phyloP scores from a whole-genome alignment of 92 coral and sea anemone genomes.

The Micromussa lordhowensis region DNA sequence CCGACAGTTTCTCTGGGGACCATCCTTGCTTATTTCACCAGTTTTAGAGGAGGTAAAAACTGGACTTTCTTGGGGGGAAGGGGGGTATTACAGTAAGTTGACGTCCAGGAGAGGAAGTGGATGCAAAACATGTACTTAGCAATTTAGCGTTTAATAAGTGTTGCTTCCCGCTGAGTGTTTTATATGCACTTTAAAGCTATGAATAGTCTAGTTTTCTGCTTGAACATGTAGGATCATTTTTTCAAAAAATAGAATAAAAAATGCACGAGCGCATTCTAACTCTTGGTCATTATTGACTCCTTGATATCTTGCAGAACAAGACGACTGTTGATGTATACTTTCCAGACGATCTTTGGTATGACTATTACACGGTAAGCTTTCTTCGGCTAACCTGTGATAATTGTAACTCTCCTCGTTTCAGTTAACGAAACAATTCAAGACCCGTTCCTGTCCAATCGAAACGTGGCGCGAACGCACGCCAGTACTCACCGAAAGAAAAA shows the following conservation, averaged over 20 bases:
- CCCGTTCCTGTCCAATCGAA: neutral
- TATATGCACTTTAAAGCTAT: no score
- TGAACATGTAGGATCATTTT: no score
- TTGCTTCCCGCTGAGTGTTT: no score
- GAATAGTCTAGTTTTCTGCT: no score
- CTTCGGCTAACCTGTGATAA: neutral
- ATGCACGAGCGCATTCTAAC: neutral
- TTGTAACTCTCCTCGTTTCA: neutral
- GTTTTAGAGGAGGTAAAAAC: slow-evolving; percentile 82
- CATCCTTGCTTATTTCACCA: slow-evolving; percentile 83
- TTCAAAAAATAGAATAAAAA: no score
- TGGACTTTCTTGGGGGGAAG: neutral
- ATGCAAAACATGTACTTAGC: no score
- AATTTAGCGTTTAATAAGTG: no score
- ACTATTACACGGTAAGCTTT: slow-evolving; percentile 78
- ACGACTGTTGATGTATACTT: slow-evolving; percentile 76
- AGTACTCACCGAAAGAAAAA: neutral
- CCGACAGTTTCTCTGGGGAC: slow-evolving; percentile 94
- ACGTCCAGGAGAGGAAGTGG: no score
- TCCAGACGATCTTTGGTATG: slow-evolving; percentile 94
- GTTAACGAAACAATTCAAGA: neutral
- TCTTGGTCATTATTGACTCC: neutral
- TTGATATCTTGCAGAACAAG: slow-evolving; percentile 51
- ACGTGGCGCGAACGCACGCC: neutral
- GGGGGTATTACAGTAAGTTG: no score